A percentile compares a stretch with the other conserved stretches of the same genome.
Evolutionary conservation across 2,113 vertebrate species (phyloP).

Genomic region (Erythrolamprus reginae): DNA sequence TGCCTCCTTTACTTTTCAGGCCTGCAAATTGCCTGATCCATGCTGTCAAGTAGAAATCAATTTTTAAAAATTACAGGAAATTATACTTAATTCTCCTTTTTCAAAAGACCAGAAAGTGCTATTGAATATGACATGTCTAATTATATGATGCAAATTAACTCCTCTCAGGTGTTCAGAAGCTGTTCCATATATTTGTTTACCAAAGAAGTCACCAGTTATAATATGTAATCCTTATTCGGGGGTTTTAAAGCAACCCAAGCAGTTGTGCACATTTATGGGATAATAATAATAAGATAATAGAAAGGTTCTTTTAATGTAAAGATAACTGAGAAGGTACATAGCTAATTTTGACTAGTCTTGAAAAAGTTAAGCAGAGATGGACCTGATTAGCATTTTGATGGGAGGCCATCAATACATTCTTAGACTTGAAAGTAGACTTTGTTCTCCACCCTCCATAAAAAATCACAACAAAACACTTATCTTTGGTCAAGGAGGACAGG

Average conservation of each 20-base stretch:
- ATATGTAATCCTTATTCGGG: no score
- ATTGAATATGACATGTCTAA: constrained; percentile 52
- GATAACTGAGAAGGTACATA: neutral
- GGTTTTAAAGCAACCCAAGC: neutral
- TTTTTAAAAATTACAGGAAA: constrained; percentile 42
- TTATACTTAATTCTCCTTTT: constrained; percentile 34
- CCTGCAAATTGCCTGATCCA: constrained; percentile 41
- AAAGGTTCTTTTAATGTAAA: neutral
- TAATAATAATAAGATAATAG: neutral
- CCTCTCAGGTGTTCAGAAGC: neutral
- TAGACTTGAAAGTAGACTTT: neutral
- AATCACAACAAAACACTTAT: neutral
- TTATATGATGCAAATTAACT: constrained; percentile 35
- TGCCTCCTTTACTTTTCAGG: constrained; percentile 32
- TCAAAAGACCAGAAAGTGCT: constrained; percentile 26
- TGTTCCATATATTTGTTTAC: neutral
- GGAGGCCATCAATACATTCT: neutral
- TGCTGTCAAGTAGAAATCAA: constrained; percentile 49
- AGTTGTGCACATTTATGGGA: neutral
- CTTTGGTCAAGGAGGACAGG: neutral
- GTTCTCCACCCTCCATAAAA: neutral
- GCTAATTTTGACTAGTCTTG: neutral
- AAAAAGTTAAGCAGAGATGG: neutral
- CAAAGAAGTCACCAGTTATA: neutral
- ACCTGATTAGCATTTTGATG: neutral